Base-by-base conservation (phyloP, 1,140 invertebrate species). In the Hesperophylax magnus region DNA sequence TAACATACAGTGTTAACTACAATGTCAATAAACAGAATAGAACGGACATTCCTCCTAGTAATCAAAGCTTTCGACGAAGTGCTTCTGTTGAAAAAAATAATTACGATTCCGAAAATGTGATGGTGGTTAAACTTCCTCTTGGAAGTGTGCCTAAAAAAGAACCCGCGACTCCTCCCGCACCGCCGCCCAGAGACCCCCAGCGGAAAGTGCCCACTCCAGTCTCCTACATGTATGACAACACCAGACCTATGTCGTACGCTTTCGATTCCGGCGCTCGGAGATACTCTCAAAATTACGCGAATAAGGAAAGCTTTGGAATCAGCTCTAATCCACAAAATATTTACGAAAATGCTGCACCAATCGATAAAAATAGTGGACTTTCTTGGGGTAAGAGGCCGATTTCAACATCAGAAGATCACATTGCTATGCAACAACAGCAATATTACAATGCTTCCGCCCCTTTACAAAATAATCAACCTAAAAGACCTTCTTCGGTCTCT, bases 151-250 rank as follows among this genome's bases (percentile, higher is more conserved):
- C 86, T 14, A 87, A 87, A 82, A 86, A 87, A 74, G 87, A 86
- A 82, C 87, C 86, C 76, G 87, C 88, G 79, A 89, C 89, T 81
- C 86, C 86, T 77, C 84, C 90, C 52, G 93, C 93, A 14, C 94
- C 94, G 0, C 94, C 94, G 2, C 94, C 94, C 31, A 87, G 93
- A 83, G 93, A 94, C 87, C 93, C 93, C 22, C 91, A 92, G 81
- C 86, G 93, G 84, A 91, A 89, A 87, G 87, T 91, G 6, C 85
- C 91, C 56, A 87, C 90, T 78, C 88, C 88, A 85, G 79, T 91
- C 84, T 88, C 91, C 67, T 90, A 88, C 85, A 89, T 88, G 81
- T 89, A 90, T 82, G 91, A 92, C 80, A 89, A 86, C 88, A 85
- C 1, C 84, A 86, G 89, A 69, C 91, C 91, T 0, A 87, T 88